Base-by-base conservation (phyloP, 23 tunicate species). In the Ciona savignyi region DNA sequence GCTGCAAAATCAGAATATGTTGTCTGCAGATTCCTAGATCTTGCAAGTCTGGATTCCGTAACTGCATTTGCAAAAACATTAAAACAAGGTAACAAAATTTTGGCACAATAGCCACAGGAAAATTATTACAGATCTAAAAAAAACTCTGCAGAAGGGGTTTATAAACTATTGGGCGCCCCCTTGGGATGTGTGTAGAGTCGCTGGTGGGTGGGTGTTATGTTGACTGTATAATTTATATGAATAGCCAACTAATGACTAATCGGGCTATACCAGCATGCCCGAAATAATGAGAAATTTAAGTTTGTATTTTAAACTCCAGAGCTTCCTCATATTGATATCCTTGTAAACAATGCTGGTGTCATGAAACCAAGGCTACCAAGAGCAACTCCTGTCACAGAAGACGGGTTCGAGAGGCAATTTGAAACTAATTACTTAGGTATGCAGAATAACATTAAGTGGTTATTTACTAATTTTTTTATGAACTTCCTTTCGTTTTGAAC, bases 321-420 rank as follows among this genome's bases (percentile, higher is more conserved):
- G 33, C 67, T 84, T 0, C 75, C 77, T 4, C 90, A 79, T 62
- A 80, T 91, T 32, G 91, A 84, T 76, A 86, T 91, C n/a, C 71
- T 91, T 1, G 65, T 91, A 61, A 91, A 91, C 62, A 91, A 91
- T 70, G 97, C 97, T 70, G 97, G 97, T 25, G 91, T 91, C 0
- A 80, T 91, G 97, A 91, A 91, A 51, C 97, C 97, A 1, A 60
- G 97, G 0, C 76, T 80, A 2, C 97, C 97, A 6, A 85, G 76
- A 60, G 71, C 97, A 27, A 80, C 90, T 28, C 80, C 76, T 1
- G 34, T 26, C 6, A 91, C 97, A 23, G 84, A 80, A 64, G 97
- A 91, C 84, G 83, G 89, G 11, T 91, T 84, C 33, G 97, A 91
- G 71, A 65, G 91, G 60, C 97, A 91, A 35, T 84, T 91, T 75